Evolutionary conservation across 2,113 vertebrate genomes (phyloP).

Genomic region (Plotosus lineatus): DNA sequence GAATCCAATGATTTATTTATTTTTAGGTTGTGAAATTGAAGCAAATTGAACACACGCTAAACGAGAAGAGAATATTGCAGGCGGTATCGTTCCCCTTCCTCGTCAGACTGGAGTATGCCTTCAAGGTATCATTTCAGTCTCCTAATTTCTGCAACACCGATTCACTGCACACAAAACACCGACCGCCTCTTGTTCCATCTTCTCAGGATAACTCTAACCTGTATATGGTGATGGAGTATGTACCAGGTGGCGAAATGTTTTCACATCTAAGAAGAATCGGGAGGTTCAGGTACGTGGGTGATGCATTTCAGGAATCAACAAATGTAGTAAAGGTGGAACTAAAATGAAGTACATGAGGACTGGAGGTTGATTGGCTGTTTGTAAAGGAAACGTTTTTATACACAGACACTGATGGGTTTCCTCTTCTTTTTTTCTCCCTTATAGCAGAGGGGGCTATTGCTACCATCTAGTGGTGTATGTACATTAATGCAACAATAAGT

Average conservation of each 20-base stretch:
- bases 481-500: no score
- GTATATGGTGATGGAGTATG: constrained; percentile 99
- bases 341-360: no score
- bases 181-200: neutral
- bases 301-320: no score
- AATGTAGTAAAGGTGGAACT: no score
- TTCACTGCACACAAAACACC: neutral
- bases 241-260: constrained; percentile 99
- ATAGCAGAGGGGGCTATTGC: no score
- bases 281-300: constrained; percentile 87
- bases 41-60: constrained; percentile 99
- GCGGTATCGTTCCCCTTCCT: constrained; percentile 98
- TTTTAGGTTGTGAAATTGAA: constrained; percentile 96
- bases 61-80: constrained; percentile 99
- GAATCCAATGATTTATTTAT: neutral
- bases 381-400: no score
- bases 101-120: constrained; percentile 95
- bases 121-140: constrained; percentile 81
- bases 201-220: constrained; percentile 97
- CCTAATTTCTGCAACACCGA: neutral
- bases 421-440: no score
- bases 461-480: no score
- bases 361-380: no score
- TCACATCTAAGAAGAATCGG: constrained; percentile 98
- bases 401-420: no score